Evolutionary conservation across 2,797 vertebrate species (phyloP).

Genomic region (Eospalax fontanierii): DNA sequence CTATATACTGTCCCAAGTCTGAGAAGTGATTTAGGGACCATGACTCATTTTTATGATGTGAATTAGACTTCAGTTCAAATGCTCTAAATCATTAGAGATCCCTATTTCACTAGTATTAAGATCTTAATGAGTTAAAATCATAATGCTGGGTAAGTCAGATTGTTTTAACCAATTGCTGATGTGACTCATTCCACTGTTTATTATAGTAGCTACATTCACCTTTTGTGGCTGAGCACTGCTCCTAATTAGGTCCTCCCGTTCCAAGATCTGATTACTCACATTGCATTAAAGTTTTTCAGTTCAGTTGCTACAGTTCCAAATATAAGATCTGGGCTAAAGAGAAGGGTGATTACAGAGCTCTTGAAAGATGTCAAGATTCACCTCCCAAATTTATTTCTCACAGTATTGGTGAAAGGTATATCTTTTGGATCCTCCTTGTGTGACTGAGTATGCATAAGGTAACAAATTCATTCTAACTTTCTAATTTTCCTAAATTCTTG

Average conservation of each 20-base stretch:
- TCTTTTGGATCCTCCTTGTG: background rate
- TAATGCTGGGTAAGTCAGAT: background rate
- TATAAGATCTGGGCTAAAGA: background rate
- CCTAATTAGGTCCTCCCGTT: background rate
- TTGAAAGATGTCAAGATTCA: background rate
- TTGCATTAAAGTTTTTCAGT: background rate
- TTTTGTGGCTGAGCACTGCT: background rate
- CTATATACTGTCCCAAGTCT: background rate
- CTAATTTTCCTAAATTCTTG: background rate
- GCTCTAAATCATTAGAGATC: background rate
- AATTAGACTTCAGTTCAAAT: background rate
- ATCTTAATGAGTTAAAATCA: background rate
- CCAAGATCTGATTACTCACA: background rate
- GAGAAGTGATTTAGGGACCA: background rate
- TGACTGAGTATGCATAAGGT: background rate
- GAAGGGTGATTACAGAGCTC: background rate
- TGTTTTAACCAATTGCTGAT: background rate
- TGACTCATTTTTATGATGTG: background rate
- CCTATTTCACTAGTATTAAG: background rate
- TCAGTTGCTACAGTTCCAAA: background rate
- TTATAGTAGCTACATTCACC: background rate
- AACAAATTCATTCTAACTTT: background rate
- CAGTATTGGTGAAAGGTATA: background rate
- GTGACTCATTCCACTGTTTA: background rate
- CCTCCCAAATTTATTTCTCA: conserved; percentile 4